Percentiles rank a stretch among this genome's conserved stretches.
These are phyloP conservation scores for Cirrhinus molitorella DNA, from an alignment of 2,797 vertebrate species.

Conservation along the genomic window DNA sequence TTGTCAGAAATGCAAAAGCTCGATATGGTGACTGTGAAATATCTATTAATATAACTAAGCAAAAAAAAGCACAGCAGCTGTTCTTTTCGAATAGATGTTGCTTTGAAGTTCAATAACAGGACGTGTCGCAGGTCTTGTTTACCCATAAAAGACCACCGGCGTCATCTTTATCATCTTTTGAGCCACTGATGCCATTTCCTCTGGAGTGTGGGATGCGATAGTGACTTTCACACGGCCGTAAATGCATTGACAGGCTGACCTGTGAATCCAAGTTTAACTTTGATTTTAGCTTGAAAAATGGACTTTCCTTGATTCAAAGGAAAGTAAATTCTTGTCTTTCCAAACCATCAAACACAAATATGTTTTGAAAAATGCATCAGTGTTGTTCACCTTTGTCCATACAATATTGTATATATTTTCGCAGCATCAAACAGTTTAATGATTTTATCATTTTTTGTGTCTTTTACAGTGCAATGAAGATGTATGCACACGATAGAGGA, in stretches of 20 bases:
- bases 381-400: neutral
- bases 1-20: neutral
- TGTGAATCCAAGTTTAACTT: neutral
- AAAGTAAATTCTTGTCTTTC: neutral
- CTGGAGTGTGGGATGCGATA: neutral
- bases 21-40: neutral
- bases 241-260: neutral
- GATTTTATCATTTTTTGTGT: neutral
- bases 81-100: neutral
- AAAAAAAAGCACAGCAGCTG: neutral
- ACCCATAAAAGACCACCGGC: slow-evolving; percentile 7
- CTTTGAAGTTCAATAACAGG: slow-evolving; percentile 56
- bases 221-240: neutral
- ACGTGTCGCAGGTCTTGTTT: slow-evolving; percentile 38
- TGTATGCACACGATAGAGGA: slow-evolving; percentile 73
- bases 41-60: neutral
- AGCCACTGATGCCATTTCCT: slow-evolving; percentile 38
- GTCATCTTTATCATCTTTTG: neutral
- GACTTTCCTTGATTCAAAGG: neutral
- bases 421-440: neutral
- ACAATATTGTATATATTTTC: no score
- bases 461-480: slow-evolving; percentile 77
- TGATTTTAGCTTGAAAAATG: neutral
- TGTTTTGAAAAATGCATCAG: neutral
- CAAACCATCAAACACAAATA: neutral